A percentile compares a stretch with the other conserved stretches of the same genome.
These are phyloP conservation scores for Pseudeuparius sepicola DNA, from an alignment of 2,888 invertebrate genomes.

Conservation along the genomic window DNA sequence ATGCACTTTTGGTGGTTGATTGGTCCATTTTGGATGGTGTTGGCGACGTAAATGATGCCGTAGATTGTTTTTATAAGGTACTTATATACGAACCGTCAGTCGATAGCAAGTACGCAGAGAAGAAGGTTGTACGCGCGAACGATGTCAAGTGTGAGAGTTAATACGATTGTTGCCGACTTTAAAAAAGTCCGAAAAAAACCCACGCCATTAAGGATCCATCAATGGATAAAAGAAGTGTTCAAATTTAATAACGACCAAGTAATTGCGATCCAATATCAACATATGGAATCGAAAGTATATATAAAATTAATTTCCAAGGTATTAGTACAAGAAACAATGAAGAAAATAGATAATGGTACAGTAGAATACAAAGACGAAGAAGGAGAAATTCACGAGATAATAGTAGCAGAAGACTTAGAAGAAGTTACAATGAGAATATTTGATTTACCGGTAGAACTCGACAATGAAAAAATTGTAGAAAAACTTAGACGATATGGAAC, in stretches of 20 bases:
- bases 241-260: conserved; percentile 3
- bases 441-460: neutral
- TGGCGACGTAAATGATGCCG: too few relatives aligned
- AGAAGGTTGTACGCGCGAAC: too few relatives aligned
- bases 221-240: conserved; percentile 4
- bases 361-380: neutral
- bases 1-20: too few relatives aligned
- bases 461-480: neutral
- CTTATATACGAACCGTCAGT: too few relatives aligned
- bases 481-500: neutral
- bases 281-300: neutral
- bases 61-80: too few relatives aligned
- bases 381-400: neutral
- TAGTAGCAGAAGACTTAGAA: neutral
- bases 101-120: too few relatives aligned
- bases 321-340: conserved; percentile 2
- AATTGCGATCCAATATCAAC: neutral
- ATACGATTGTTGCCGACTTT: too few relatives aligned
- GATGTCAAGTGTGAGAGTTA: too few relatives aligned
- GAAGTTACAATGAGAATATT: neutral
- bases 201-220: neutral
- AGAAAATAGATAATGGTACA: neutral
- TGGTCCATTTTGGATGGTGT: too few relatives aligned
- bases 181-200: too few relatives aligned
- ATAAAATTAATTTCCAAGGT: conserved; percentile 1